These are phyloP conservation scores for Coregonus suidteri DNA, from an alignment of 2,797 vertebrate genomes.

Conservation along the genomic window DNA sequence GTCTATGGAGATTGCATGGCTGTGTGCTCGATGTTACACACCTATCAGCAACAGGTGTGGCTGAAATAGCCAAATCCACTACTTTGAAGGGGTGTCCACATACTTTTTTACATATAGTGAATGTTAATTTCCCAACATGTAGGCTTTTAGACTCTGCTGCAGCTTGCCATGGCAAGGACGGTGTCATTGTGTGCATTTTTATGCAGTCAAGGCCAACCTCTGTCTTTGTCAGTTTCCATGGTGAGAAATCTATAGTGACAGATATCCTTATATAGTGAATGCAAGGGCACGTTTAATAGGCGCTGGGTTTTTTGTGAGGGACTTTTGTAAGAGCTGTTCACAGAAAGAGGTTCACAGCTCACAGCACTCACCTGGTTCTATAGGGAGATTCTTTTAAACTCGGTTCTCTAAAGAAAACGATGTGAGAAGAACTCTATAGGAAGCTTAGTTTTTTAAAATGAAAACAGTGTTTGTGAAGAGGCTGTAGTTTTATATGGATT, in stretches of 20 bases:
- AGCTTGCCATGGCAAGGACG: conserved; percentile 19
- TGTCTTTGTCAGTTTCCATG: conserved; percentile 57
- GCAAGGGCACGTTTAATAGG: neutral
- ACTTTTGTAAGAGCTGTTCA: conserved; percentile 10
- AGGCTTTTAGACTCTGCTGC: neutral
- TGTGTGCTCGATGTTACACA: too few relatives aligned
- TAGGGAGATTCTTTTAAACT: neutral
- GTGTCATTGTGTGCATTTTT: conserved; percentile 45
- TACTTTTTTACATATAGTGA: too few relatives aligned
- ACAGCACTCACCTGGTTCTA: conserved; percentile 2
- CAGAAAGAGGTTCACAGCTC: conserved; percentile 23
- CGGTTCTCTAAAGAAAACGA: neutral
- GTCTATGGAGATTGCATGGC: too few relatives aligned
- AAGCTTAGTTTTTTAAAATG: neutral
- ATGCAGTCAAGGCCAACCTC: conserved; percentile 53
- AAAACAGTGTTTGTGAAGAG: too few relatives aligned
- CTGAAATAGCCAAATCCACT: too few relatives aligned
- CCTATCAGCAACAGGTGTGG: too few relatives aligned
- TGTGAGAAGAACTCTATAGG: neutral
- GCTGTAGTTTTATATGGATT: neutral
- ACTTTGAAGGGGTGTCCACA: too few relatives aligned
- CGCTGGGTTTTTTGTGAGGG: neutral
- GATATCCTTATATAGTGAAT: neutral
- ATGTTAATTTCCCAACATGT: neutral
- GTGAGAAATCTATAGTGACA: too few relatives aligned